phyloP scores from a whole-genome alignment of 2,888 invertebrate species.

The Magallana nippona region DNA sequence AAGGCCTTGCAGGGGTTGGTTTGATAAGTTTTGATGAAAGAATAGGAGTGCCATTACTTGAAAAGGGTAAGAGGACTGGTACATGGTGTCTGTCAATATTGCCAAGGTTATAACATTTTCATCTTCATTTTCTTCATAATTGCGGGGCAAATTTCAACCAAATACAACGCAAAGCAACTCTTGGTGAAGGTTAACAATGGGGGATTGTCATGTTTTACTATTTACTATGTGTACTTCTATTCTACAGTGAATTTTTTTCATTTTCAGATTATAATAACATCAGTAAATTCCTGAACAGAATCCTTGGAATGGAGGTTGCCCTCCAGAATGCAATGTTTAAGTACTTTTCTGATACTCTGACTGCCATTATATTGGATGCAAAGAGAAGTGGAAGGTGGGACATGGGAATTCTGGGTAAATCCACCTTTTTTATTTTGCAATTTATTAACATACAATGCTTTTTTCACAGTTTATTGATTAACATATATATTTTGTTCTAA shows the following conservation, averaged over 20 bases:
- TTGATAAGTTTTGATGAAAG: slow-evolving; percentile 91
- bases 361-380: slow-evolving; percentile 94
- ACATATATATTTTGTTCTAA: too few species aligned
- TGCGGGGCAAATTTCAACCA: not conserved
- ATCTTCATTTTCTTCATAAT: not conserved
- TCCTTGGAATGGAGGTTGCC: slow-evolving; percentile 98
- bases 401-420: slow-evolving; percentile 89
- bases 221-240: too few species aligned
- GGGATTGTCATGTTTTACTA: too few species aligned
- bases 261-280: slow-evolving; percentile 94
- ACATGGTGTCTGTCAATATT: not conserved
- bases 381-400: slow-evolving; percentile 97
- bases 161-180: not conserved
- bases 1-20: slow-evolving; percentile 97
- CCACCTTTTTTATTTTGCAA: not conserved
- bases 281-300: slow-evolving; percentile 97
- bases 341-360: slow-evolving; percentile 97
- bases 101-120: too few species aligned
- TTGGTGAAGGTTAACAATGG: too few species aligned
- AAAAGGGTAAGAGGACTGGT: slow-evolving; percentile 72
- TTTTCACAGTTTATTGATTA: too few species aligned
- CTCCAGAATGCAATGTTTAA: slow-evolving; percentile 97
- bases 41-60: slow-evolving; percentile 78
- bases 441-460: too few species aligned
- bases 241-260: too few species aligned